Evolutionary conservation across 2,113 vertebrate genomes (phyloP), one percentile per base, ranked within the genome.

Genomic region (Anseranas semipalmata): DNA sequence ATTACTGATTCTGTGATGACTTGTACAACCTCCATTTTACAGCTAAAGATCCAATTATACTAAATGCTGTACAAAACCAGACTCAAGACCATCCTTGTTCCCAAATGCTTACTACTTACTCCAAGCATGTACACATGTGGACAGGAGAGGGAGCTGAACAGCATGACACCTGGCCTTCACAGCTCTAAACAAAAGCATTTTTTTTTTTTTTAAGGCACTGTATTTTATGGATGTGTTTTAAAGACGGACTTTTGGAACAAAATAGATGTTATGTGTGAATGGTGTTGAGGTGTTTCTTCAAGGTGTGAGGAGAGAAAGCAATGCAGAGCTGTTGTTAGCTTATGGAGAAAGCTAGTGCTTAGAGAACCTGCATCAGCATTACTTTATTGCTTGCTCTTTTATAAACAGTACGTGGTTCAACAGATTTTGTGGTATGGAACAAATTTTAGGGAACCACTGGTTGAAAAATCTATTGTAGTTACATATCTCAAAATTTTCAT

Each of bases 61-160:
- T 85, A 46, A 78, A 82, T 35, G 7, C 17, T 27, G 5, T 30
- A 48, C 15, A 45, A 87, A 85, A 21, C 48, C 75, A 85, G 20
- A 76, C 68, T 10, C 37, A 43, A 68, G 32, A 14, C 7, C 0
- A 0, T 53, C 37, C n/a, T 50, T n/a, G 10, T 45, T 80, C n/a
- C 59, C 55, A 62, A 48, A 8, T 0, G 1, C 1, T 65, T 13
- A 6, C 33, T 2, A 0, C 1, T 0, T 28, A 10, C 22, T 30
- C 16, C 1, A 13, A 58, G 53, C 72, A 35, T 19, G 6, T 12
- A 10, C 10, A 32, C 0, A 0, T n/a, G 45, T 7, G 20, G 52
- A 18, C 22, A 50, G 62, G 15, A 90, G 46, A 85, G 27, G 39
- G 35, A 75, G 12, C 2, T 66, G 72, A 45, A 15, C 65, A 70